These are phyloP conservation scores for Calameuta idolon DNA, from an alignment of 2,888 invertebrate species.

Conservation along the genomic window DNA sequence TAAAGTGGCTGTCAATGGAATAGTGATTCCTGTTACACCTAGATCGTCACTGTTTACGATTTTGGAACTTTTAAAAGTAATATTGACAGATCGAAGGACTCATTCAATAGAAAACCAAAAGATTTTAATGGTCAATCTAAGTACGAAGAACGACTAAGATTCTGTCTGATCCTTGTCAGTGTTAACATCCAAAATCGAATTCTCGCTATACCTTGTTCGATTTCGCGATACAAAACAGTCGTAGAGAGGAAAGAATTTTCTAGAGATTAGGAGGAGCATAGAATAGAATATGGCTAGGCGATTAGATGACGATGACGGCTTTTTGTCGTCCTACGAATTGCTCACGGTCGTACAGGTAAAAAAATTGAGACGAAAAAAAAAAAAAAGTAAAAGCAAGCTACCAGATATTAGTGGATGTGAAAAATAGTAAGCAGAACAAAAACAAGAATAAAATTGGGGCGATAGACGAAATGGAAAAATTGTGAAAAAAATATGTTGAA, in stretches of 20 bases:
- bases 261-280: not conserved
- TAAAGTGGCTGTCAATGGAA: not conserved
- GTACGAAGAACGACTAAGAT: not conserved
- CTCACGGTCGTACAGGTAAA: not conserved
- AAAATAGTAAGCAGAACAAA: not conserved
- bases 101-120: not conserved
- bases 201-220: not conserved
- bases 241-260: not conserved
- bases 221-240: not conserved
- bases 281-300: conserved; percentile 3
- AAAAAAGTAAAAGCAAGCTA: not conserved
- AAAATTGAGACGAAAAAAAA: not conserved
- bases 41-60: too few species aligned
- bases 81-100: too few species aligned
- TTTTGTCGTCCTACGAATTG: not conserved
- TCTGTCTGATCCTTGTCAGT: too few species aligned
- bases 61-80: too few species aligned
- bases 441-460: not conserved
- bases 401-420: not conserved
- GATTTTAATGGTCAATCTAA: not conserved
- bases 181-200: too few species aligned
- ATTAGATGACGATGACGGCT: not conserved
- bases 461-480: conserved; percentile 11
- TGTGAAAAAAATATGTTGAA: conserved; percentile 32
- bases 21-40: not conserved